A percentile compares a stretch with the other conserved stretches of the same genome.
phyloP scores from a whole-genome alignment of 2,888 invertebrate species.

The Gibbula magus region DNA sequence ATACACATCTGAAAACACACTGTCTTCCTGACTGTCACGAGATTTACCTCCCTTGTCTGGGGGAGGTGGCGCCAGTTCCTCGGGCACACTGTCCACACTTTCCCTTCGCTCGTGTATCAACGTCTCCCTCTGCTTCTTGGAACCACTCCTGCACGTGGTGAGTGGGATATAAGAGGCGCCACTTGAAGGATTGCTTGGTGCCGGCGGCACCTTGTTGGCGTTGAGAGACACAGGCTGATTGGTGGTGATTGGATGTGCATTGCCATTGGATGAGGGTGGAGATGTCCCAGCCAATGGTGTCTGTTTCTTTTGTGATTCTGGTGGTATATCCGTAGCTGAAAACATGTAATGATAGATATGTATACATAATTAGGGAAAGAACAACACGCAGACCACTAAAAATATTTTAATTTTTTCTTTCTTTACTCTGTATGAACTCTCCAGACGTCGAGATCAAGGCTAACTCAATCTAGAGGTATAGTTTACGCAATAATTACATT shows the following conservation, averaged over 20 bases:
- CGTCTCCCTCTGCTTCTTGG: slow-evolving; percentile 28
- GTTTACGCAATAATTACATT: no score
- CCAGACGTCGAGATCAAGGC: no score
- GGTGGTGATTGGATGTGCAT: slow-evolving; percentile 26
- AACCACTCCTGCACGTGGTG: slow-evolving; percentile 57
- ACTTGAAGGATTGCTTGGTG: slow-evolving; percentile 6
- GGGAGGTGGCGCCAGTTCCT: slow-evolving; percentile 65
- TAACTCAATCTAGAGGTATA: no score
- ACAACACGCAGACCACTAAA: no score
- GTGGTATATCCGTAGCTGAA: slow-evolving; percentile 51
- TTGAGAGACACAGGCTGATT: slow-evolving; percentile 34
- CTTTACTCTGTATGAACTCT: no score
- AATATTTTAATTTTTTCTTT: no score
- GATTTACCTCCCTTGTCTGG: slow-evolving; percentile 45
- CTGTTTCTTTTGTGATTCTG: neutral
- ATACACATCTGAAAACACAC: slow-evolving; percentile 31
- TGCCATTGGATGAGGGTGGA: neutral
- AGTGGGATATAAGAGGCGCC: slow-evolving; percentile 54
- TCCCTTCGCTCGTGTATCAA: slow-evolving; percentile 44
- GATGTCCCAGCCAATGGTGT: neutral
- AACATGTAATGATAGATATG: slow-evolving; percentile 9
- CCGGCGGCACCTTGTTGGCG: slow-evolving; percentile 1
- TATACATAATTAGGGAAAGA: no score
- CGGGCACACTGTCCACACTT: slow-evolving; percentile 69
- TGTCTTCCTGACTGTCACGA: slow-evolving; percentile 15